Conservation (phyloP, 1,140 invertebrate genomes). For the Schmidtea mediterranea region DNA sequence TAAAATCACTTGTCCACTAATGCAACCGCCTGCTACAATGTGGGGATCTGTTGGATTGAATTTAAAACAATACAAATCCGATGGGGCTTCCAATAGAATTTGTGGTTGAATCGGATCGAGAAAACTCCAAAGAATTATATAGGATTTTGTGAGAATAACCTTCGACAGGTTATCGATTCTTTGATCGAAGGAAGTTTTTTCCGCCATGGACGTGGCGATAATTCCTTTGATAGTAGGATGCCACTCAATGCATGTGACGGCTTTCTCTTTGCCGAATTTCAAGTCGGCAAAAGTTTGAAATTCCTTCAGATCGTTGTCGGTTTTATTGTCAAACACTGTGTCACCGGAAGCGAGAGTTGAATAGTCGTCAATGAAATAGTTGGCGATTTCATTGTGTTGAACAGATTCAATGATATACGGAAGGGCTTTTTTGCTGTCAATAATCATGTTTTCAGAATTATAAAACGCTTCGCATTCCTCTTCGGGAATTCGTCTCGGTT, state of each 20-base stretch:
- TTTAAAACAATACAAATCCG: slow-evolving; percentile 26
- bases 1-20: slow-evolving; percentile 29
- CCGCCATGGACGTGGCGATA: slow-evolving; percentile 23
- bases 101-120: slow-evolving; percentile 28
- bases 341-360: slow-evolving; percentile 18
- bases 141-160: slow-evolving; percentile 25
- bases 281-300: slow-evolving; percentile 30
- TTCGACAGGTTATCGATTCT: slow-evolving; percentile 24
- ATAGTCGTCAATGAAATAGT: slow-evolving; percentile 27
- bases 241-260: slow-evolving; percentile 27
- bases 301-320: slow-evolving; percentile 28
- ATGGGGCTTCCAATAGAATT: slow-evolving; percentile 27
- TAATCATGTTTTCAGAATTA: slow-evolving; percentile 11
- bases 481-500: slow-evolving; percentile 17
- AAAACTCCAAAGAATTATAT: slow-evolving; percentile 30
- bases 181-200: slow-evolving; percentile 25
- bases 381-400: slow-evolving; percentile 27
- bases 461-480: slow-evolving; percentile 15
- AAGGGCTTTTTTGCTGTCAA: slow-evolving; percentile 8
- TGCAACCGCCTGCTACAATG: slow-evolving; percentile 28
- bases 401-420: slow-evolving; percentile 13
- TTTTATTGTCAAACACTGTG: slow-evolving; percentile 20
- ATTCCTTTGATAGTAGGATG: slow-evolving; percentile 27
- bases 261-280: slow-evolving; percentile 26
- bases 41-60: slow-evolving; percentile 27